Evolutionary conservation across 2,888 invertebrate species (phyloP).

Genomic region (Exocentrus adspersus): DNA sequence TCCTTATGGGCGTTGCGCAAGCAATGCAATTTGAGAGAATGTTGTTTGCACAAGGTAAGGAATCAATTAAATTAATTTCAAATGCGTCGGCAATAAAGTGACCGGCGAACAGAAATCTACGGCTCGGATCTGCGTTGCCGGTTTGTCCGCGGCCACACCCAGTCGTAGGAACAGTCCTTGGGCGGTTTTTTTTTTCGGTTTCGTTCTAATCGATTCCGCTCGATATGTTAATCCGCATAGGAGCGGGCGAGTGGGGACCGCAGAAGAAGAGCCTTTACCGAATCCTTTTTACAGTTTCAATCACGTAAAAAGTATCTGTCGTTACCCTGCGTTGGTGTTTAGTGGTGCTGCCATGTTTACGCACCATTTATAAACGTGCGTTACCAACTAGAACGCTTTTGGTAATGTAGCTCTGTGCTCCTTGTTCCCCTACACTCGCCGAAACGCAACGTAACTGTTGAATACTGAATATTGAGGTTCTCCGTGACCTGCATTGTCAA

Average conservation of each 20-base stretch:
- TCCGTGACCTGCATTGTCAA: constrained; percentile 10
- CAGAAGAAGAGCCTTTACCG: background rate
- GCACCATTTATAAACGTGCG: too few relatives aligned
- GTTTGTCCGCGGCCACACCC: constrained; percentile 21
- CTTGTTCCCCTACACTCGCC: background rate
- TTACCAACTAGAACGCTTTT: too few relatives aligned
- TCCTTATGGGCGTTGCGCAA: background rate
- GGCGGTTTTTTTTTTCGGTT: constrained; percentile 21
- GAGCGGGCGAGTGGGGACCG: constrained; percentile 11
- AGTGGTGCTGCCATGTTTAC: too few relatives aligned
- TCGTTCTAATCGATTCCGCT: constrained; percentile 28
- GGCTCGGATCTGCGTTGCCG: constrained; percentile 20
- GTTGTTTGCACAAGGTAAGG: constrained; percentile 21
- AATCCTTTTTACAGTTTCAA: too few relatives aligned
- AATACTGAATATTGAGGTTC: background rate
- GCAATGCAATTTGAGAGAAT: constrained; percentile 23
- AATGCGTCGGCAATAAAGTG: constrained; percentile 17
- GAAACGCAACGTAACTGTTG: background rate
- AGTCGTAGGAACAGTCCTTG: constrained; percentile 26
- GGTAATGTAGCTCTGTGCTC: background rate
- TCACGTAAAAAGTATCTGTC: too few relatives aligned
- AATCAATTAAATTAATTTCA: constrained; percentile 25
- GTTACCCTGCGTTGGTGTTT: too few relatives aligned
- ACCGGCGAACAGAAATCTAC: constrained; percentile 23
- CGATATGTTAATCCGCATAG: constrained; percentile 26